A percentile compares a stretch with the other conserved stretches of the same genome.
phyloP scores from a whole-genome alignment of 2,113 vertebrate genomes.

The Passer montanus region DNA sequence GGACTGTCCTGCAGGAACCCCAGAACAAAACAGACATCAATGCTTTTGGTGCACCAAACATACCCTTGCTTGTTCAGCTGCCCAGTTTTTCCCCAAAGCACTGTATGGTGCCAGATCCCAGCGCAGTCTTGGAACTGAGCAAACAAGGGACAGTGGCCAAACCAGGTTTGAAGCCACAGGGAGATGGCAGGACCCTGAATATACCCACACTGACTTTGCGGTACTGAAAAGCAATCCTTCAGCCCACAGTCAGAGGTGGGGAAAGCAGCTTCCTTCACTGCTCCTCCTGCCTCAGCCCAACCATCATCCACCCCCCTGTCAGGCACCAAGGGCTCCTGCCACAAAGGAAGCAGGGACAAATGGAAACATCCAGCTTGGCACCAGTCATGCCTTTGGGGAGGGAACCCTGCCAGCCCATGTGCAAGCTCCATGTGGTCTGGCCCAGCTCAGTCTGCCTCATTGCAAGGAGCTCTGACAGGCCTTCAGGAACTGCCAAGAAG shows the following conservation, averaged over 20 bases:
- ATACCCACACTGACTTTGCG: not conserved
- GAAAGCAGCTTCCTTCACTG: not conserved
- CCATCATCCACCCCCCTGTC: not conserved
- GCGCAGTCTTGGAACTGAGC: not conserved
- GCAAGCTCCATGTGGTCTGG: not conserved
- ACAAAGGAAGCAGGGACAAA: not conserved
- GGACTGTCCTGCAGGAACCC: not conserved
- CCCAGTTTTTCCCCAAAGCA: not conserved
- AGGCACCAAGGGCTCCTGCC: slow-evolving; percentile 3
- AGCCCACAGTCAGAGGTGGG: not conserved
- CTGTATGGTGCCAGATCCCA: not conserved
- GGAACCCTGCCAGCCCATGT: slow-evolving; percentile 35
- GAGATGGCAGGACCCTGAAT: not conserved
- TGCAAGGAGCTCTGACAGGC: not conserved
- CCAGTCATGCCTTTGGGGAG: not conserved
- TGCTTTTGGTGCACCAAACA: not conserved
- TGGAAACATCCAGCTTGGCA: slow-evolving; percentile 50
- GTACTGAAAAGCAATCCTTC: not conserved
- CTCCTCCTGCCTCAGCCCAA: not conserved
- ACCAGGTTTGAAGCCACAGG: not conserved
- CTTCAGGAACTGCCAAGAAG: not conserved
- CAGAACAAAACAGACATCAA: not conserved
- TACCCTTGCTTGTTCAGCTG: not conserved
- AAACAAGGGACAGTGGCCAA: not conserved
- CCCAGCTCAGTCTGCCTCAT: not conserved